A percentile compares a stretch with the other conserved stretches of the same genome.
Evolutionary conservation across 2,888 invertebrate genomes (phyloP).

Genomic region (Ethmia dodecea): DNA sequence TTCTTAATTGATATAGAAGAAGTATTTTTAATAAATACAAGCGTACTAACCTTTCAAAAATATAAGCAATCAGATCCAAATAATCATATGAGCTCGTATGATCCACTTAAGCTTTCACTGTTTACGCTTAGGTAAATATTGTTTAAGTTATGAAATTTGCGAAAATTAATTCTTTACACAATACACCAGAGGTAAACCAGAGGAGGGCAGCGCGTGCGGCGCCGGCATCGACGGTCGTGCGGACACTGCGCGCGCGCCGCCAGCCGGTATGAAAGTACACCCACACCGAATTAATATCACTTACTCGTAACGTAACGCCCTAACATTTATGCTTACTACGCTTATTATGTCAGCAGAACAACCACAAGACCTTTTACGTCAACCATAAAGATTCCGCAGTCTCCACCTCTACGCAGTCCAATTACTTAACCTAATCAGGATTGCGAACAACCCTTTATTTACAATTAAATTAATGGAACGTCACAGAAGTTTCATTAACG

Average conservation of each 20-base stretch:
- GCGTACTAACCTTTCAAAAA: no score
- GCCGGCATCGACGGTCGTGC: constrained; percentile 51
- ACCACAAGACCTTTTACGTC: no score
- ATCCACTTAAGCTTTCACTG: constrained; percentile 8
- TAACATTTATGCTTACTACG: constrained; percentile 54
- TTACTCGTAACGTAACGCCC: constrained; percentile 52
- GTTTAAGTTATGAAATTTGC: constrained; percentile 4
- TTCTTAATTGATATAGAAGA: no score
- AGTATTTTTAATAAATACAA: no score
- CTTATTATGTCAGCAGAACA: constrained; percentile 28
- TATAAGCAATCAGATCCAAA: no score
- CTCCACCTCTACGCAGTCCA: background rate
- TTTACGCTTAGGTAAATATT: constrained; percentile 4
- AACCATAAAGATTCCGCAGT: no score
- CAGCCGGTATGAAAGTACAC: constrained; percentile 60
- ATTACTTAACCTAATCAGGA: background rate
- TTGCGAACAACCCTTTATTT: constrained; percentile 28
- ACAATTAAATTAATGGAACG: constrained; percentile 45
- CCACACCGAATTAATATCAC: constrained; percentile 62
- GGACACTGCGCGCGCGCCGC: constrained; percentile 41
- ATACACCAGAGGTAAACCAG: background rate
- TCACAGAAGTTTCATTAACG: constrained; percentile 43
- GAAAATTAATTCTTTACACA: no score
- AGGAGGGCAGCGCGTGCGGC: constrained; percentile 31
- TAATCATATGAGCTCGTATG: constrained; percentile 8